Evolutionary conservation across 2,113 vertebrate species (phyloP).

Genomic region (Irena cyanogastra): DNA sequence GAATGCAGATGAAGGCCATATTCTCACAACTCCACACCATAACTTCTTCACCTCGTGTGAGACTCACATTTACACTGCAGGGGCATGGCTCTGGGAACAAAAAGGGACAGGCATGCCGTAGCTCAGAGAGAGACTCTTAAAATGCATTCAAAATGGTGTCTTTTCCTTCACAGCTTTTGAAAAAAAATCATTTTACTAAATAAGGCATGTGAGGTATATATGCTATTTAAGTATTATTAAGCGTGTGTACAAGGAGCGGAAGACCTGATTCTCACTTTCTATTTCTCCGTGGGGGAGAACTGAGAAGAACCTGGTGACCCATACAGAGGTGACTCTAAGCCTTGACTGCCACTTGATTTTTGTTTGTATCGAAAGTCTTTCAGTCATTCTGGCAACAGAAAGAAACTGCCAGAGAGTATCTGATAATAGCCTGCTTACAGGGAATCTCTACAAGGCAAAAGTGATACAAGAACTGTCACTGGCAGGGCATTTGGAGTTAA

Average conservation of each 20-base stretch:
- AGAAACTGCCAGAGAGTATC: not conserved
- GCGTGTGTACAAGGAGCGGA: accelerated
- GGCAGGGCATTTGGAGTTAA: not conserved
- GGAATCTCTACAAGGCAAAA: not conserved
- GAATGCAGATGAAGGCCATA: conserved; percentile 59
- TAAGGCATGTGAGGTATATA: not conserved
- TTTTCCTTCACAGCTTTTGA: not conserved
- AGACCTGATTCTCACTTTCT: not conserved
- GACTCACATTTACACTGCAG: not conserved
- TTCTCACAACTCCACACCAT: conserved; percentile 47
- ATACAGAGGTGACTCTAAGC: not conserved
- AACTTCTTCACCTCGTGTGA: conserved; percentile 50
- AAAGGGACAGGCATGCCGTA: not conserved
- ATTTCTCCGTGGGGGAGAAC: not conserved
- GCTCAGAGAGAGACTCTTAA: not conserved
- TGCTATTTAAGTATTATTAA: not conserved
- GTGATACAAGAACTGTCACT: not conserved
- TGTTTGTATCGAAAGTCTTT: not conserved
- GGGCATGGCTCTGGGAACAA: not conserved
- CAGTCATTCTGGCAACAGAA: not conserved
- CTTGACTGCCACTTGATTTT: not conserved
- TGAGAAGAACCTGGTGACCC: not conserved
- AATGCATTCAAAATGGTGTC: not conserved
- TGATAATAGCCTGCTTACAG: not conserved
- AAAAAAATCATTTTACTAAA: not conserved